Conservation (phyloP, 2,797 vertebrate genomes). For the Lepilemur septentrionalis region DNA sequence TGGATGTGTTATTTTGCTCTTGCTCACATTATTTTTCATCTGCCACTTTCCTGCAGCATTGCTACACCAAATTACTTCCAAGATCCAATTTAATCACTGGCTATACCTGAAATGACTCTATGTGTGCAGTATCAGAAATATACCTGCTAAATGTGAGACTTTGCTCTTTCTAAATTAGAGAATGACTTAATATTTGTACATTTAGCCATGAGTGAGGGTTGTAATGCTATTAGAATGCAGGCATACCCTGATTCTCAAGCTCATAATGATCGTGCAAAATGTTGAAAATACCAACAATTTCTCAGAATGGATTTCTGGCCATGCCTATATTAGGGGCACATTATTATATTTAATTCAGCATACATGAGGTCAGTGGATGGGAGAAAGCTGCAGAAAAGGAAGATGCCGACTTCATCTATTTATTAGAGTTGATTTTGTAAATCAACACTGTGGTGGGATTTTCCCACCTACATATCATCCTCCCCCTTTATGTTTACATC, state of each 20-base stretch:
- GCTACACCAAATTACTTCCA: not conserved
- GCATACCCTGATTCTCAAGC: not conserved
- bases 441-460: not conserved
- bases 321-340: not conserved
- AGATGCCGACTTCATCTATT: not conserved
- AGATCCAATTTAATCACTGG: conserved; percentile 20
- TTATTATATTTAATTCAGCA: not conserved
- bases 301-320: not conserved
- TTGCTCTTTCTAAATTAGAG: conserved; percentile 30
- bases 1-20: not conserved
- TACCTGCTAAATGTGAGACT: not conserved
- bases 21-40: not conserved
- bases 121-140: conserved; percentile 18
- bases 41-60: not conserved
- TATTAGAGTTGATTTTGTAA: not conserved
- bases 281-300: not conserved
- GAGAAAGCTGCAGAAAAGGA: not conserved
- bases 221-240: not conserved
- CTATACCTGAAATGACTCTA: not conserved
- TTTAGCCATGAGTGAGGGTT: not conserved
- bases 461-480: fast-evolving
- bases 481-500: not conserved
- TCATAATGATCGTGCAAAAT: not conserved
- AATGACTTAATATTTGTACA: not conserved
- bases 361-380: not conserved